Conservation (phyloP, 1,140 invertebrate species). For the Drosophila lowei region DNA sequence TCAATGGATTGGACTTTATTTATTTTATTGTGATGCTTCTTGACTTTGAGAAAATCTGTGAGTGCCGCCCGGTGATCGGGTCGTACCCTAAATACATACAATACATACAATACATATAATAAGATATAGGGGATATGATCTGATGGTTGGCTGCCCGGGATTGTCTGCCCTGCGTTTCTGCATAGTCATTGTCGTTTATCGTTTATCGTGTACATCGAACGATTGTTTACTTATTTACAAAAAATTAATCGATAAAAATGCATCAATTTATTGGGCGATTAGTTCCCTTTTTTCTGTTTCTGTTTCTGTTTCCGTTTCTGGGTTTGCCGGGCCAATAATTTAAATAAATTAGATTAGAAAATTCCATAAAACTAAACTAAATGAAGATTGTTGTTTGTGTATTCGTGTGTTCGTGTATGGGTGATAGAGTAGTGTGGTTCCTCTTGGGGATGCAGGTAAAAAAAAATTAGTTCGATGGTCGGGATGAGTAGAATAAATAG, state of each 20-base stretch:
- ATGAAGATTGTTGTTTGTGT: slow-evolving; percentile 46
- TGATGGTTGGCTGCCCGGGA: slow-evolving; percentile 4
- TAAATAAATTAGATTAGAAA: slow-evolving; percentile 79
- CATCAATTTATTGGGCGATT: slow-evolving; percentile 44
- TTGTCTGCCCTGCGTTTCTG: slow-evolving; percentile 13
- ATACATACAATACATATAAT: slow-evolving; percentile 42
- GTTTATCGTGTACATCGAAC: slow-evolving; percentile 52
- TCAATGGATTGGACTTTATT: slow-evolving; percentile 19
- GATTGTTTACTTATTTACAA: slow-evolving; percentile 77
- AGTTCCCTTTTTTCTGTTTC: slow-evolving; percentile 10
- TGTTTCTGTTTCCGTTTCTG: slow-evolving; percentile 17
- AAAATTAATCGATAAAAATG: slow-evolving; percentile 76
- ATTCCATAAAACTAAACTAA: slow-evolving; percentile 77
- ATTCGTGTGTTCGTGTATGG: slow-evolving; percentile 7
- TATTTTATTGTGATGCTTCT: slow-evolving; percentile 53
- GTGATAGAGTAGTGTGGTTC: not conserved
- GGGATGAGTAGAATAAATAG: slow-evolving; percentile 70
- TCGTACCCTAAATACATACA: not conserved
- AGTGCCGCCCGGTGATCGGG: not conserved
- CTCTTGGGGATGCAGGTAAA: slow-evolving; percentile 18
- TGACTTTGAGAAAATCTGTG: slow-evolving; percentile 65
- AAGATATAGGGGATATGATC: slow-evolving; percentile 39
- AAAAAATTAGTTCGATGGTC: slow-evolving; percentile 53
- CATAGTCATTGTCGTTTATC: slow-evolving; percentile 60
- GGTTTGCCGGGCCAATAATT: slow-evolving; percentile 63